Percentiles rank a stretch among this genome's conserved stretches.
These are phyloP conservation scores for Arctia plantaginis DNA, from an alignment of 2,888 invertebrate species.

Conservation along the genomic window DNA sequence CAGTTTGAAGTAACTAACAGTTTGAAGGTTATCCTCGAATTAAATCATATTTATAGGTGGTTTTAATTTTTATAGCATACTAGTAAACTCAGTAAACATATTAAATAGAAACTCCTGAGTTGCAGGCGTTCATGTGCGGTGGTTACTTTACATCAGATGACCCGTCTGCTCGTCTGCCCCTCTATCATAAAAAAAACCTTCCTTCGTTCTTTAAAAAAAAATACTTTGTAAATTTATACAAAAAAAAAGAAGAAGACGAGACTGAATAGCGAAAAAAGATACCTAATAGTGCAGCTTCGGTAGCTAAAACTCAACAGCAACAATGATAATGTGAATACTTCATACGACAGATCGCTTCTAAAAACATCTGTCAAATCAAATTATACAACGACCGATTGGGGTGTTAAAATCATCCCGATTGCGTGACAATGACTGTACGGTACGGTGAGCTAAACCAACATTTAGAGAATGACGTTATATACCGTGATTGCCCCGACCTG, in stretches of 20 bases:
- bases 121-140: too few species aligned
- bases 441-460: conserved; percentile 76
- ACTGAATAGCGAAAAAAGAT: not conserved
- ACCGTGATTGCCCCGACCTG: conserved; percentile 69
- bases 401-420: conserved; percentile 73
- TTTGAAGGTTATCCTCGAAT: not conserved
- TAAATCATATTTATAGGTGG: not conserved
- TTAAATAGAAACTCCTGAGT: not conserved
- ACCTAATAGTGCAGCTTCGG: not conserved
- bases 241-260: not conserved
- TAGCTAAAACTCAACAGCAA: conserved; percentile 23
- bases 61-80: not conserved
- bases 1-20: not conserved
- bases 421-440: conserved; percentile 75
- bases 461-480: conserved; percentile 64
- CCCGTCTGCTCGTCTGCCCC: too few species aligned
- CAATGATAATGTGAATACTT: conserved; percentile 33
- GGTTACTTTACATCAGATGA: too few species aligned
- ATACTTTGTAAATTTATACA: not conserved
- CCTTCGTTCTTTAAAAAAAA: not conserved
- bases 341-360: conserved; percentile 16
- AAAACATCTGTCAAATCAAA: conserved; percentile 77
- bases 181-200: too few species aligned
- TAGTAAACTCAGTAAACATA: not conserved
- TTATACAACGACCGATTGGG: conserved; percentile 61